phyloP scores from a whole-genome alignment of 2,888 invertebrate species.

The Agrypnus murinus region DNA sequence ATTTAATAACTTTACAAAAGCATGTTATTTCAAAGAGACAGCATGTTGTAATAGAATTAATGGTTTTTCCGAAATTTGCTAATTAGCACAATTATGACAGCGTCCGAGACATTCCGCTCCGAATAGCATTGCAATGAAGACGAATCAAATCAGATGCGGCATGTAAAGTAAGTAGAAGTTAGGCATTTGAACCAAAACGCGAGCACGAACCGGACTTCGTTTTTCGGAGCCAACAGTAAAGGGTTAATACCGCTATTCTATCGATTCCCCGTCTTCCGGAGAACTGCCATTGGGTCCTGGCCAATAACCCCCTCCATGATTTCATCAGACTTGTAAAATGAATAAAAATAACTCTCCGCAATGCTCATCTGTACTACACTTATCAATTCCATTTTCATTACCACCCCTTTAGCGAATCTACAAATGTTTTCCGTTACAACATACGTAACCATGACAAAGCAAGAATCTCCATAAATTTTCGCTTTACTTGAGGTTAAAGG shows the following conservation, averaged over 20 bases:
- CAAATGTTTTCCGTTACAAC: conserved; percentile 31
- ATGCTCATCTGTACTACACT: conserved; percentile 45
- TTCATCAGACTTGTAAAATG: conserved; percentile 56
- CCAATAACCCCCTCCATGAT: conserved; percentile 59
- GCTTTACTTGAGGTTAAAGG: conserved; percentile 30
- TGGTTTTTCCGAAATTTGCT: conserved; percentile 37
- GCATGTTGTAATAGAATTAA: conserved; percentile 43
- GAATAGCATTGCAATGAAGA: conserved; percentile 16
- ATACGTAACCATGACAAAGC: conserved; percentile 22
- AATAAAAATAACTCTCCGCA: conserved; percentile 56
- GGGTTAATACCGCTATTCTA: conserved; percentile 62
- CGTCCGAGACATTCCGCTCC: conserved; percentile 12
- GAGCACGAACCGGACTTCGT: conserved; percentile 58
- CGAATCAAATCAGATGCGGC: conserved; percentile 34
- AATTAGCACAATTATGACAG: conserved; percentile 44
- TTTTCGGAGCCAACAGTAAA: conserved; percentile 60
- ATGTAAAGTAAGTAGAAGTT: conserved; percentile 52
- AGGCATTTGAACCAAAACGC: conserved; percentile 36
- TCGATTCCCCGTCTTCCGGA: conserved; percentile 61
- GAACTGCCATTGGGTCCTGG: conserved; percentile 61
- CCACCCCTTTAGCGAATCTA: conserved; percentile 19
- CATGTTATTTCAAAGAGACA: conserved; percentile 46
- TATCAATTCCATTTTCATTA: conserved; percentile 39
- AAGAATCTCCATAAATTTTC: conserved; percentile 28
- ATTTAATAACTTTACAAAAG: conserved; percentile 47